phyloP scores from a whole-genome alignment of 2,113 vertebrate species.

The Xenotilapia flavipinnis region DNA sequence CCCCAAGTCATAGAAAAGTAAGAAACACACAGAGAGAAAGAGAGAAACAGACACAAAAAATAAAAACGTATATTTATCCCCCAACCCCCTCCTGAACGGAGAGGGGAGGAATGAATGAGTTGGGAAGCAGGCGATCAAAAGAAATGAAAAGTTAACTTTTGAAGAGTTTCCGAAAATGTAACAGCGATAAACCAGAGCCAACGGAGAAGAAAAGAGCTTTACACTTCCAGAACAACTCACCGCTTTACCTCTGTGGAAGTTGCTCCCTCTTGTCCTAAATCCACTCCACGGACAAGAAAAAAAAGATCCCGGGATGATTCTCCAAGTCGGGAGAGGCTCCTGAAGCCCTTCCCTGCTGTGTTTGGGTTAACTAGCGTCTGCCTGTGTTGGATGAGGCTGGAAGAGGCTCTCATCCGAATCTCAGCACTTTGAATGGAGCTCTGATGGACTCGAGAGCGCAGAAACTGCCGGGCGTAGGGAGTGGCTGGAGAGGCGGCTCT shows the following conservation, averaged over 20 bases:
- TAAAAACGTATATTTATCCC: background rate
- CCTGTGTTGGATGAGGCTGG: constrained; percentile 23
- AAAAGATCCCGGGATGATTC: constrained; percentile 34
- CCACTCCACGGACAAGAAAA: constrained; percentile 18
- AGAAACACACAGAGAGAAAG: background rate
- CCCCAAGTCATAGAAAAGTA: background rate
- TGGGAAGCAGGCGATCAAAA: background rate
- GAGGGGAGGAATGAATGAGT: constrained; percentile 48
- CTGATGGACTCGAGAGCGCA: constrained; percentile 20
- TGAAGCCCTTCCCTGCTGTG: constrained; percentile 21
- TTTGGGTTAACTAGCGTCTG: background rate
- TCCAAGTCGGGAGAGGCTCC: constrained; percentile 22
- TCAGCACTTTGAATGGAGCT: constrained; percentile 47
- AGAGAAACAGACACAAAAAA: background rate
- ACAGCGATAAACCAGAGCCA: background rate
- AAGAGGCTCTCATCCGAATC: constrained; percentile 43
- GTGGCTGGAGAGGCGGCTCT: constrained; percentile 60
- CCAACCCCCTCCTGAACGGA: background rate
- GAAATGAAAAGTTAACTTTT: constrained; percentile 23
- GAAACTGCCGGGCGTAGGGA: constrained; percentile 50
- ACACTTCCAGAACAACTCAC: constrained; percentile 1
- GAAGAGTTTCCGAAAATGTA: background rate
- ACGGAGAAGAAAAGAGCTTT: background rate
- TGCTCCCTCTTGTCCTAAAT: constrained; percentile 38
- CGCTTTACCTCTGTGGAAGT: constrained; percentile 25